Evolutionary conservation across 2,888 invertebrate species (phyloP), one percentile per base, ranked within the genome.

Genomic region (Cylloceria caligata): DNA sequence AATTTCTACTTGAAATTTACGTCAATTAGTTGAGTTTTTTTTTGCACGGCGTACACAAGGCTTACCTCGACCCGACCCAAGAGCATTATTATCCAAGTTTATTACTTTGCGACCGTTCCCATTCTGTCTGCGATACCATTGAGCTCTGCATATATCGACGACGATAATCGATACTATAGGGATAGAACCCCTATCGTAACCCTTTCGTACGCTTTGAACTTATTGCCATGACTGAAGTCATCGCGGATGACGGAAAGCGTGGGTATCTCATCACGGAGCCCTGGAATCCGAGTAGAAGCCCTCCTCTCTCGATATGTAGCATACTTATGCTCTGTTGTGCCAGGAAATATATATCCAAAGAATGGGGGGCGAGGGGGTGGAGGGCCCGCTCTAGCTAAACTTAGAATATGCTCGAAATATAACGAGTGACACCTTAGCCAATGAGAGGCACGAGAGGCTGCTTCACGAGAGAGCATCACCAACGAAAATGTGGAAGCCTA

Each of bases 381-480:
- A 36, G 21, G 34, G 62, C 4, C 21, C 21, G 49, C 49, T 52
- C 83, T 9, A 85, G 87, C 92, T 91, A 92, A 92, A 91, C 88
- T 89, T 92, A 92, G 91, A 88, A 85, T 84, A 87, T 87, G 88
- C 92, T 91, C 90, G 88, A 92, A 92, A 92, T 92, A 91, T 91
- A 90, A 90, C 90, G 87, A 88, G 88, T 88, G 89, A 87, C 88
- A 89, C 87, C 86, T 89, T 88, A 87, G 89, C 87, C 86, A 88
- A 86, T 86, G 73, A 73, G 71, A 47, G 21, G 11, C 62, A 77
- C 45, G 42, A 71, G 36, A 45, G 16, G 16, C n/a, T n/a, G 11
- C 13, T 21, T n/a, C 6, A 34, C 24, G 68, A 57, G 62, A 72
- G 57, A 73, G 68, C 45, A 19, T 75, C 55, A 49, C 55, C 60